phyloP scores from a whole-genome alignment of 2,113 vertebrate genomes.

The Lipophrys pholis region DNA sequence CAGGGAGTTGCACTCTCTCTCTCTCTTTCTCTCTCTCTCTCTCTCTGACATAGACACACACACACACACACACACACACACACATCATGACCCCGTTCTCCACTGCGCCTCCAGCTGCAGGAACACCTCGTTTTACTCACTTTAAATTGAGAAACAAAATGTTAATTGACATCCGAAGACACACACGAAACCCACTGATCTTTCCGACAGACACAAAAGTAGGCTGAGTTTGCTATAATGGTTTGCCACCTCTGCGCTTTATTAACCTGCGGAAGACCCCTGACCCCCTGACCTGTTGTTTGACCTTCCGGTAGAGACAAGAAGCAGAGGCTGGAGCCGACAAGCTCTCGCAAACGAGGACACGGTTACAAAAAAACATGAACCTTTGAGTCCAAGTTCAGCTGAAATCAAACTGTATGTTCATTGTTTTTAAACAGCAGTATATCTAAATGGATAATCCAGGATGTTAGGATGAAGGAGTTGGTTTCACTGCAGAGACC shows the following conservation, averaged over 20 bases:
- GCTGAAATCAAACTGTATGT: too few relatives aligned
- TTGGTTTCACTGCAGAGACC: too few relatives aligned
- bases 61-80: neutral
- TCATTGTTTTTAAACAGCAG: too few relatives aligned
- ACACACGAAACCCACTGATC: neutral
- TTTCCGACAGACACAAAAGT: neutral
- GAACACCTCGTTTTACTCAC: neutral
- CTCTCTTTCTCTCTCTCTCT: too few relatives aligned
- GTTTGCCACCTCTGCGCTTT: conserved; percentile 11
- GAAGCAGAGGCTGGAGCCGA: conserved; percentile 9
- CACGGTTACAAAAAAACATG: neutral
- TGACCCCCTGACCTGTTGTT: conserved; percentile 22
- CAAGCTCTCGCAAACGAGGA: neutral
- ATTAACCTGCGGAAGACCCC: conserved; percentile 39
- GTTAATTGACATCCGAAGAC: neutral
- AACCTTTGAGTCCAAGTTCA: too few relatives aligned
- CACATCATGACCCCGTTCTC: neutral
- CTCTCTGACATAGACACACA: neutral
- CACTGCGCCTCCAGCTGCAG: neutral
- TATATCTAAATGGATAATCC: too few relatives aligned
- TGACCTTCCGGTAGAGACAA: neutral
- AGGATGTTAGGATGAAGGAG: too few relatives aligned
- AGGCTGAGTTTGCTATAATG: too few relatives aligned
- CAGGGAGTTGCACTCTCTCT: conserved; percentile 37
- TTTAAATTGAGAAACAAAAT: neutral